phyloP scores from a whole-genome alignment of 2,113 vertebrate species.

The Tichodroma muraria region DNA sequence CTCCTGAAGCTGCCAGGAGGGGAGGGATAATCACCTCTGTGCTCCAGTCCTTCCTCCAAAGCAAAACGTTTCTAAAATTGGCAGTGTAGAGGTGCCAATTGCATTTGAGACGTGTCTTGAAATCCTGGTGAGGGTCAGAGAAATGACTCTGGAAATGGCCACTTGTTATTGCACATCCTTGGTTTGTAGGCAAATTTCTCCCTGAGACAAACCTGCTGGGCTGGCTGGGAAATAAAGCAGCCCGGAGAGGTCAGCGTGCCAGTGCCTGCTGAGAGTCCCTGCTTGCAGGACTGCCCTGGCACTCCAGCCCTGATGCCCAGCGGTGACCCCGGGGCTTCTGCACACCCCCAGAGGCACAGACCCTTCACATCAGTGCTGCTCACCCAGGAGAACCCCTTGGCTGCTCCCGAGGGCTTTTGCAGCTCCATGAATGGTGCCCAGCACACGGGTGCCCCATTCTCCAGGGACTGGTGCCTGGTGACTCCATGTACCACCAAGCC shows the following conservation, averaged over 20 bases:
- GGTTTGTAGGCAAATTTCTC: background rate
- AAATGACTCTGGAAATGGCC: constrained; percentile 17
- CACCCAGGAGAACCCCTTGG: rapidly evolving
- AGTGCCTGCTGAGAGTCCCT: background rate
- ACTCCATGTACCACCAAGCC: background rate
- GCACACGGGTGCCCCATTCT: background rate
- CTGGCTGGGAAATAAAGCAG: background rate
- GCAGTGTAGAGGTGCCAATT: background rate
- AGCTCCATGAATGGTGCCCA: background rate
- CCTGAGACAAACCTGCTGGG: background rate
- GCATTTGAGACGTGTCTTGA: background rate
- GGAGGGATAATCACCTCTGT: constrained; percentile 32
- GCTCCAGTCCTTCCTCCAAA: constrained; percentile 27
- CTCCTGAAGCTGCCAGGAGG: constrained; percentile 15
- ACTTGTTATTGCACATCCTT: background rate
- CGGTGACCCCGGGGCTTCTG: background rate
- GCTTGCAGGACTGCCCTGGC: background rate
- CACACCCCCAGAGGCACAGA: rapidly evolving
- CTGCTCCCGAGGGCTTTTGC: background rate
- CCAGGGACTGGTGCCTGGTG: background rate
- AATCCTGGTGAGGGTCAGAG: constrained; percentile 11
- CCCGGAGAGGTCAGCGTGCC: background rate
- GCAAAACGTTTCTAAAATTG: constrained; percentile 37
- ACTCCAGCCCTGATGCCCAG: background rate
- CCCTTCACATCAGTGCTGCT: background rate